Evolutionary conservation across 1,140 invertebrate species (phyloP).

Genomic region (Agraylea sexmaculata): DNA sequence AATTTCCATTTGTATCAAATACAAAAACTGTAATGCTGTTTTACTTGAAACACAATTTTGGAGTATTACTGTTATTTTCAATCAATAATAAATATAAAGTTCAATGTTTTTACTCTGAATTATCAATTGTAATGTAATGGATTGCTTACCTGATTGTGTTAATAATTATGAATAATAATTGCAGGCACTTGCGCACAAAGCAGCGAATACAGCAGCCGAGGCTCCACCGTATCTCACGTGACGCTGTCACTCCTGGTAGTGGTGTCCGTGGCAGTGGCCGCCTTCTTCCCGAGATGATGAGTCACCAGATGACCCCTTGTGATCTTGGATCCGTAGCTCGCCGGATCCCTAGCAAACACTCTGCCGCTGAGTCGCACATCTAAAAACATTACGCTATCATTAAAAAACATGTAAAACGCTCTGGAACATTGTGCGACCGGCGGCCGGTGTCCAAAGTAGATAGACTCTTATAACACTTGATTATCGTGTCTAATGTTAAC

Average conservation of each 20-base stretch:
- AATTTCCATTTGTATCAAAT: not conserved
- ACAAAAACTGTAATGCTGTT: not conserved
- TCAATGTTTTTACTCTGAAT: not conserved
- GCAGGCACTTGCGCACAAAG: slow-evolving; percentile 38
- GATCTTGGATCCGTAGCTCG: not conserved
- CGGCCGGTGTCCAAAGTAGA: too few relatives aligned
- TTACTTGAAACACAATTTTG: not conserved
- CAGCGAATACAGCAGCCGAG: slow-evolving; percentile 32
- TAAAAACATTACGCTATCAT: not conserved
- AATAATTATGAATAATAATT: slow-evolving; percentile 2
- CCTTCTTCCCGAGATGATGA: slow-evolving; percentile 25
- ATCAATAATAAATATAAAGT: not conserved
- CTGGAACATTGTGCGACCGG: not conserved
- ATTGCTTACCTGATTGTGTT: not conserved
- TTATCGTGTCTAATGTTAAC: too few relatives aligned
- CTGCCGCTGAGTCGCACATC: not conserved
- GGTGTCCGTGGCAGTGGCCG: slow-evolving; percentile 17
- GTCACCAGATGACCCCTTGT: too few relatives aligned
- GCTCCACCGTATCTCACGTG: slow-evolving; percentile 10
- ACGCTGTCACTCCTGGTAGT: slow-evolving; percentile 9
- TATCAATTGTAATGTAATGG: not conserved
- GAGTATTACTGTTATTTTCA: not conserved
- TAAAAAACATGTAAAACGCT: not conserved
- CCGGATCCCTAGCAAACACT: not conserved
- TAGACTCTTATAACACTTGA: too few relatives aligned